Evolutionary conservation across 2,797 vertebrate genomes (phyloP).

Genomic region (Muscicapa striata): DNA sequence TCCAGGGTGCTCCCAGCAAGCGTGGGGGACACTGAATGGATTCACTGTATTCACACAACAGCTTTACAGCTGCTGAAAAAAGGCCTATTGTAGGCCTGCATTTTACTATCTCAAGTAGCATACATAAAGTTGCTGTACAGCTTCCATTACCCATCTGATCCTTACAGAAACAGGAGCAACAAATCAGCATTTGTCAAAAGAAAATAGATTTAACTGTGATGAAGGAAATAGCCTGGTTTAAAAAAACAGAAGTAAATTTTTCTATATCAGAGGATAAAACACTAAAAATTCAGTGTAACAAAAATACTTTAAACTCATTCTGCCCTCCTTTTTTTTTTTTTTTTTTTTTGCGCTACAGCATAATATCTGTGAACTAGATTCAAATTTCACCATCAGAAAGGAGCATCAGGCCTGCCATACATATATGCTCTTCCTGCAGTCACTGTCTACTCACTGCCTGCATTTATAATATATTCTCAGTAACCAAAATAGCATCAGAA

Average conservation of each 20-base stretch:
- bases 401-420: background rate
- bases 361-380: background rate
- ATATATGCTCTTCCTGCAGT: background rate
- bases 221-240: background rate
- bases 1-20: conserved; percentile 40
- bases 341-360: background rate
- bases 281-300: background rate
- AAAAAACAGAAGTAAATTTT: background rate
- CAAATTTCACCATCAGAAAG: background rate
- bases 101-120: conserved; percentile 55
- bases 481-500: background rate
- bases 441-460: background rate
- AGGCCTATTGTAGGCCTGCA: conserved; percentile 7
- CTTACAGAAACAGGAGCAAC: conserved; percentile 16
- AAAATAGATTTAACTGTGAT: background rate
- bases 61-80: conserved; percentile 40
- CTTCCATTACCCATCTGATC: conserved; percentile 54
- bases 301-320: background rate
- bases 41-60: conserved; percentile 34
- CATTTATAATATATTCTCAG: background rate
- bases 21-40: conserved; percentile 19
- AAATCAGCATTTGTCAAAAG: background rate
- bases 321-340: background rate
- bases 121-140: conserved; percentile 58
- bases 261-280: background rate